Percentiles rank a stretch among this genome's conserved stretches.
phyloP scores from a whole-genome alignment of 1,140 invertebrate species.

The Dufourea novaeangliae region DNA sequence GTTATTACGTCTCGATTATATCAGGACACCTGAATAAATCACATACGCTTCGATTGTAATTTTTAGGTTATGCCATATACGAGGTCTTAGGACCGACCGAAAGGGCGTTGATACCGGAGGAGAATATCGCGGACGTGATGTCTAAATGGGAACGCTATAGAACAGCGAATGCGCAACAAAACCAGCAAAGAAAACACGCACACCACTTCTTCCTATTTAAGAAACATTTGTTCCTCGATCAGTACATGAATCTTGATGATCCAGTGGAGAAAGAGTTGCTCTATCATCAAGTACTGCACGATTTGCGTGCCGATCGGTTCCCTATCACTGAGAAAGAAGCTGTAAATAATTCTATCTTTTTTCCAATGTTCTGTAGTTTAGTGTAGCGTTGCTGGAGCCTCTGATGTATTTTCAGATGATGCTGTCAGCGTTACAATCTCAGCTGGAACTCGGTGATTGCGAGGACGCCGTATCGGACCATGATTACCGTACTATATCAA shows the following conservation, averaged over 20 bases:
- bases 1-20: too few species aligned
- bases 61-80: constrained; percentile 89
- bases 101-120: constrained; percentile 90
- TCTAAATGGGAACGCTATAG: constrained; percentile 96
- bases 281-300: constrained; percentile 97
- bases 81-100: constrained; percentile 92
- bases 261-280: constrained; percentile 96
- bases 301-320: constrained; percentile 93
- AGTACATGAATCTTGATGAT: constrained; percentile 91
- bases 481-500: constrained; percentile 89
- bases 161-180: constrained; percentile 81
- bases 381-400: too few species aligned
- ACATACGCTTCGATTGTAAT: background rate
- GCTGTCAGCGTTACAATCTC: constrained; percentile 95
- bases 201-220: constrained; percentile 91
- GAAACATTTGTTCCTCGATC: constrained; percentile 95
- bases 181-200: constrained; percentile 80
- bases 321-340: constrained; percentile 96
- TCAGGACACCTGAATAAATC: too few species aligned
- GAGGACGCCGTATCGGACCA: constrained; percentile 81
- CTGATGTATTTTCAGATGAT: constrained; percentile 86
- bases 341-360: constrained; percentile 83
- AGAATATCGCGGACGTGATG: constrained; percentile 96
- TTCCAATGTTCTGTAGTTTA: background rate
- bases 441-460: constrained; percentile 95